Percentiles rank a stretch among this genome's conserved stretches.
phyloP scores from a whole-genome alignment of 2,113 vertebrate species.

The Malurus cyaneus region DNA sequence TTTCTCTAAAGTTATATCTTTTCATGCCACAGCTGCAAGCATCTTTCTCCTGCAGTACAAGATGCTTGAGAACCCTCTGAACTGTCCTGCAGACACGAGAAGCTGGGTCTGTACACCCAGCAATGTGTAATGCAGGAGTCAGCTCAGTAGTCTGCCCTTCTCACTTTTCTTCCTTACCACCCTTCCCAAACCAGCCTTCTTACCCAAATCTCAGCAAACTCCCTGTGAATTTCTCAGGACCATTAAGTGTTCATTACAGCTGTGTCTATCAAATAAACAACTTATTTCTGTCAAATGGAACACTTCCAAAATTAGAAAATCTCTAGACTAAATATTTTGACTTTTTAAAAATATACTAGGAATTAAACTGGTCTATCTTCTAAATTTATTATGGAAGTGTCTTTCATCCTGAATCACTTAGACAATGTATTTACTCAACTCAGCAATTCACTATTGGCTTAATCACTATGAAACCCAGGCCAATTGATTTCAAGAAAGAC shows the following conservation, averaged over 20 bases:
- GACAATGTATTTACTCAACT: background rate
- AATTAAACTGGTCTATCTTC: background rate
- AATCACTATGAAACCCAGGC: background rate
- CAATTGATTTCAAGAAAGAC: background rate
- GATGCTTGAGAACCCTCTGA: background rate
- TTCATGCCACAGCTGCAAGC: background rate
- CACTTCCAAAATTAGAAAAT: background rate
- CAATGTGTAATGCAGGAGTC: background rate
- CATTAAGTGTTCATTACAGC: background rate
- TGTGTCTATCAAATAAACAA: background rate
- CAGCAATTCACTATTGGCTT: background rate
- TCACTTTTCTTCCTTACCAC: background rate
- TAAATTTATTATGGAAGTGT: background rate
- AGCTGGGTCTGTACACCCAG: rapidly evolving
- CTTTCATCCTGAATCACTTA: background rate
- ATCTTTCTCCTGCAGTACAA: background rate
- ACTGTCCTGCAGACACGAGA: background rate
- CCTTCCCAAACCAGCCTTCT: background rate
- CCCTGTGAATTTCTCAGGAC: background rate
- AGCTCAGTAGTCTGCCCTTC: background rate
- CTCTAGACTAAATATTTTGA: background rate
- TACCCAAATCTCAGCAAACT: background rate
- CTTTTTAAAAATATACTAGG: background rate
- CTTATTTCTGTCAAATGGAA: background rate
- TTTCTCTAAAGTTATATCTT: background rate